Evolutionary conservation across 2,888 invertebrate species (phyloP).

Genomic region (Cantharis nigra): DNA sequence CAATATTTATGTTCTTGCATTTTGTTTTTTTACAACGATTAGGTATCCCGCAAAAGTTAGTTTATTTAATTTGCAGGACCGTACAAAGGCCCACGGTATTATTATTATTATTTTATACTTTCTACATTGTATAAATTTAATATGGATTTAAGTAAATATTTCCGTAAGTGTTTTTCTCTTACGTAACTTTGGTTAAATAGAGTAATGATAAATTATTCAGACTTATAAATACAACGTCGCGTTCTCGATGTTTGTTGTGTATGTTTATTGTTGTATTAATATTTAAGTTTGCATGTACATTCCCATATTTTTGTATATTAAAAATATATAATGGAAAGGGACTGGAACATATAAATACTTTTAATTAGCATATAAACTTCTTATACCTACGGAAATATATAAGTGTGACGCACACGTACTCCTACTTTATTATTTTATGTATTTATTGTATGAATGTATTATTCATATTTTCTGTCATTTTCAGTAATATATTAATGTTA

Average conservation of each 20-base stretch:
- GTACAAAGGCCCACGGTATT: neutral
- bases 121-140: neutral
- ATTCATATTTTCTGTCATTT: constrained; percentile 34
- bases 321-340: neutral
- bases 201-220: neutral
- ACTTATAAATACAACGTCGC: neutral
- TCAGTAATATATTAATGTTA: constrained; percentile 37
- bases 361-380: constrained; percentile 26
- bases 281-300: neutral
- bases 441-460: constrained; percentile 27
- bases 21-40: neutral
- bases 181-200: neutral
- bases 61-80: neutral
- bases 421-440: constrained; percentile 29
- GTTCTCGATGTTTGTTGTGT: neutral
- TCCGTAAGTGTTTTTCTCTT: neutral
- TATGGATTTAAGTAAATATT: neutral
- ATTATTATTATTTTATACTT: neutral
- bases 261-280: neutral
- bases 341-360: neutral
- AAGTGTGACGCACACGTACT: constrained; percentile 30
- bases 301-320: neutral
- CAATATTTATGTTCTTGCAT: neutral
- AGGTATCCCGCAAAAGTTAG: neutral
- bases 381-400: constrained; percentile 26